Conservation (phyloP, 2,113 vertebrate genomes). For the human (Homo sapiens) region GRCh38 chr22:18932001-18932500, state of each 20-base stretch:
- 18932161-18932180: not conserved
- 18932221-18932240: too few species aligned
- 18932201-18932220: not conserved
- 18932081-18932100: not conserved
- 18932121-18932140: not conserved
- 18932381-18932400: not conserved
- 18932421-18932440: not conserved
- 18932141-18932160: not conserved
- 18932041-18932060: not conserved
- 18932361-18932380: not conserved
- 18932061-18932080: not conserved
- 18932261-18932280: not conserved
- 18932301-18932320: not conserved
- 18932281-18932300: not conserved
- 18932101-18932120: not conserved
- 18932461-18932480: not conserved
- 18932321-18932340: too few species aligned
- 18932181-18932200: not conserved
- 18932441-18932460: not conserved
- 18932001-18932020: too few species aligned
- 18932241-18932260: not conserved
- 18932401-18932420: not conserved
- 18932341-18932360: not conserved
- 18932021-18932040: not conserved
- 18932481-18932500: not conserved